Conservation (phyloP, 1,140 invertebrate genomes). For the Chironomus striatipennis region DNA sequence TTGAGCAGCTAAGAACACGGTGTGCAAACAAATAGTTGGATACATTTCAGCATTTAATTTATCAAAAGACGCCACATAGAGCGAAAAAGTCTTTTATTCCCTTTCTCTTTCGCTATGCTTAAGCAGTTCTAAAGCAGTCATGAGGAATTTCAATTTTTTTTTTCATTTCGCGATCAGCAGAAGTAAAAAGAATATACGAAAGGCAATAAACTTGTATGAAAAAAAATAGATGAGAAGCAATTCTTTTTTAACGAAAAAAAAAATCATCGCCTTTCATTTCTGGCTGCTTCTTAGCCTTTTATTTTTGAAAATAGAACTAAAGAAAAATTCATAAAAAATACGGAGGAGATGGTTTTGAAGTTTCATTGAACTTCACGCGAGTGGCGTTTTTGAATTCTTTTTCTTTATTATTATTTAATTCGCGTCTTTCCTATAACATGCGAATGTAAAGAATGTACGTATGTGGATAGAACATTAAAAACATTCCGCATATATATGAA, state of each 20-base stretch:
- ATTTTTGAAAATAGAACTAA: too few relatives aligned
- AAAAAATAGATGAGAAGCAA: conserved; percentile 1
- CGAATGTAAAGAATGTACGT: too few relatives aligned
- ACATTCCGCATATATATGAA: too few relatives aligned
- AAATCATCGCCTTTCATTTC: background rate
- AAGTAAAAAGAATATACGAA: too few relatives aligned
- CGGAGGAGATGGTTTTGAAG: background rate
- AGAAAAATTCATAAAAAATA: too few relatives aligned
- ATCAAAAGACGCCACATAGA: too few relatives aligned
- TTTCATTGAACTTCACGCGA: conserved; percentile 1
- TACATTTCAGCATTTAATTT: too few relatives aligned
- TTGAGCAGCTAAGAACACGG: too few relatives aligned
- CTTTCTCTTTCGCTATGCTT: too few relatives aligned
- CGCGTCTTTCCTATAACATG: background rate
- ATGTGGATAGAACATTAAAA: too few relatives aligned
- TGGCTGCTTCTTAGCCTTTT: background rate
- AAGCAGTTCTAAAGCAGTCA: background rate
- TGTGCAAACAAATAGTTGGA: too few relatives aligned
- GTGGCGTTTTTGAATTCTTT: background rate
- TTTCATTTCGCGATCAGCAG: background rate
- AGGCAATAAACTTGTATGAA: background rate
- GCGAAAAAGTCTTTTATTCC: too few relatives aligned
- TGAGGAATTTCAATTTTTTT: background rate
- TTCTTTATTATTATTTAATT: conserved; percentile 4
- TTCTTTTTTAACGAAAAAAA: background rate